Conservation (phyloP, 2,888 invertebrate species). For the Eubasilissa splendida region DNA sequence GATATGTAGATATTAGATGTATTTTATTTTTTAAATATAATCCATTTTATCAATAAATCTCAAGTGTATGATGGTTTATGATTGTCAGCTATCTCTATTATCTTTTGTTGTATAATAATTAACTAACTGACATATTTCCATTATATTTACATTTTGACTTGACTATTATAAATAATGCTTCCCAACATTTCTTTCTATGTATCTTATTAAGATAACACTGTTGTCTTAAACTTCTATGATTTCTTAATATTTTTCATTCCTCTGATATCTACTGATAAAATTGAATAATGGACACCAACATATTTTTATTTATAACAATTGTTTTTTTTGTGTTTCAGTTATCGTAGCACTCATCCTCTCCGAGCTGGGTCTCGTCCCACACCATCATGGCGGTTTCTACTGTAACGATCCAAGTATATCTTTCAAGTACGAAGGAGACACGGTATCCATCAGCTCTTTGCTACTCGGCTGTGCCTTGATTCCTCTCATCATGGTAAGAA, state of each 20-base stretch:
- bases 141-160: neutral
- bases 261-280: no score
- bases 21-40: no score
- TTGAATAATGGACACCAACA: no score
- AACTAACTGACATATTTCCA: neutral
- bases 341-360: constrained; percentile 73
- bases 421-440: constrained; percentile 79
- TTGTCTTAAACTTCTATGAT: no score
- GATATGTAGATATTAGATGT: no score
- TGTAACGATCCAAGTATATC: constrained; percentile 82
- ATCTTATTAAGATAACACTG: neutral
- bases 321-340: constrained; percentile 67
- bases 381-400: constrained; percentile 77
- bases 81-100: neutral
- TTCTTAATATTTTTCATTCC: no score
- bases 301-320: neutral
- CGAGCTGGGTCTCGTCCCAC: constrained; percentile 78
- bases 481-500: constrained; percentile 75
- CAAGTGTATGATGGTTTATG: neutral
- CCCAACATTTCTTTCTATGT: neutral
- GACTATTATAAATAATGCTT: neutral
- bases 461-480: constrained; percentile 71
- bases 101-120: neutral
- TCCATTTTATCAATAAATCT: no score
- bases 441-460: constrained; percentile 74